Evolutionary conservation across 1,140 invertebrate genomes (phyloP).

Genomic region (Bombus turneri): DNA sequence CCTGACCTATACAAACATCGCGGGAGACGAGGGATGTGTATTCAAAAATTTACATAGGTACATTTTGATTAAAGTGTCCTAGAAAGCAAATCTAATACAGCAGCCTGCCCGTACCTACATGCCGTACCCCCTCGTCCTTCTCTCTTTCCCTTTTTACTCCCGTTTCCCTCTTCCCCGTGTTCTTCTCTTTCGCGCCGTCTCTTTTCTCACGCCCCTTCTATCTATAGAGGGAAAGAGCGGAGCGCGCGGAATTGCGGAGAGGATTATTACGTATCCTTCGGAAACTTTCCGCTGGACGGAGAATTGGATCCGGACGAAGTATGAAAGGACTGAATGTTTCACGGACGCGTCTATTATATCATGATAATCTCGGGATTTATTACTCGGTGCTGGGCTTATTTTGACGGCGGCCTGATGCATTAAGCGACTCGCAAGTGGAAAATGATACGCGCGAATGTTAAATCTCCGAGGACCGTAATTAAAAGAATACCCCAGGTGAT

Average conservation of each 20-base stretch:
- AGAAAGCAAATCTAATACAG: slow-evolving; percentile 83
- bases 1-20: slow-evolving; percentile 83
- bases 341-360: slow-evolving; percentile 54
- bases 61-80: slow-evolving; percentile 83
- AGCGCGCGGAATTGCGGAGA: slow-evolving; percentile 35
- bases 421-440: slow-evolving; percentile 33
- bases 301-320: slow-evolving; percentile 50
- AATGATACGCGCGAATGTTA: slow-evolving; percentile 24
- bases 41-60: slow-evolving; percentile 84
- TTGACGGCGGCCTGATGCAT: slow-evolving; percentile 14
- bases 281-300: slow-evolving; percentile 56
- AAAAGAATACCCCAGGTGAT: slow-evolving; percentile 11
- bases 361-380: slow-evolving; percentile 62
- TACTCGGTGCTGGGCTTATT: slow-evolving; percentile 51
- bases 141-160: not conserved
- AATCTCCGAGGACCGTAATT: not conserved
- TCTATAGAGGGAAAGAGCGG: too few species aligned
- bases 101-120: slow-evolving; percentile 46
- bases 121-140: not conserved
- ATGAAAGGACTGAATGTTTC: slow-evolving; percentile 54
- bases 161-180: not conserved
- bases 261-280: slow-evolving; percentile 69
- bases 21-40: slow-evolving; percentile 79
- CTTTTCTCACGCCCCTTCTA: not conserved
- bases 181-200: not conserved